Evolutionary conservation across 2,113 vertebrate genomes (phyloP), one percentile per base, ranked within the genome.

Genomic region (Chionis minor): DNA sequence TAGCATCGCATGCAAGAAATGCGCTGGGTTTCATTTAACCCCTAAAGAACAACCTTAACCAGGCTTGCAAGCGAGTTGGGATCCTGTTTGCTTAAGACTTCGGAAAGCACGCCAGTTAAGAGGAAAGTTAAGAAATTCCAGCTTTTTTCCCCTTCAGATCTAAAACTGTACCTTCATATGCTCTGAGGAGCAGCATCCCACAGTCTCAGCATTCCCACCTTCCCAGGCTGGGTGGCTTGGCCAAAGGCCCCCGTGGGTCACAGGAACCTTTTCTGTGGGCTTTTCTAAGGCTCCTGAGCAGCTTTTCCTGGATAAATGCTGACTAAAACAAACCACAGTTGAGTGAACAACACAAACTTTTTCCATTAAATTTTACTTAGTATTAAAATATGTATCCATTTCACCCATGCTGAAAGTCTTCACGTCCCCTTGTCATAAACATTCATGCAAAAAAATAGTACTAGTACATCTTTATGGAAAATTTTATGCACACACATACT

Each of bases 381-480:
- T 86, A 87, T 94, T 97, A 91, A 94, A 94, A 95, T 95, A 94
- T 70, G 66, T 91, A 95, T 89, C 70, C 28, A 70, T 92, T 92
- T 94, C 91, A 92, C 20, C 62, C 78, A 47, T 70, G 78, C 84
- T 91, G 91, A 81, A 95, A 94, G 52, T 56, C 18, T 33, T 92
- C 70, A 42, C 27, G 1, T 69, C 38, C 23, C 52, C 45, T 75
- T 94, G 91, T 97, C 83, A 89, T 72, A 94, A 97, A 96, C 91
- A 87, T 77, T 95, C 81, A 94, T 65, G 88, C 86, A 94, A 94
- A 74, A 82, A 92, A 89, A 87, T 38, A 89, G 49, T 61, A 84
- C 49, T 47, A 32, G 62, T 71, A 74, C 42, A 65, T 73, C 47
- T 93, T 83, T 67, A 81, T 78, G 92, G 85, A 93, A 95, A 94